These are phyloP conservation scores for Pogona vitticeps DNA, from an alignment of 2,113 vertebrate species.

Conservation along the genomic window DNA sequence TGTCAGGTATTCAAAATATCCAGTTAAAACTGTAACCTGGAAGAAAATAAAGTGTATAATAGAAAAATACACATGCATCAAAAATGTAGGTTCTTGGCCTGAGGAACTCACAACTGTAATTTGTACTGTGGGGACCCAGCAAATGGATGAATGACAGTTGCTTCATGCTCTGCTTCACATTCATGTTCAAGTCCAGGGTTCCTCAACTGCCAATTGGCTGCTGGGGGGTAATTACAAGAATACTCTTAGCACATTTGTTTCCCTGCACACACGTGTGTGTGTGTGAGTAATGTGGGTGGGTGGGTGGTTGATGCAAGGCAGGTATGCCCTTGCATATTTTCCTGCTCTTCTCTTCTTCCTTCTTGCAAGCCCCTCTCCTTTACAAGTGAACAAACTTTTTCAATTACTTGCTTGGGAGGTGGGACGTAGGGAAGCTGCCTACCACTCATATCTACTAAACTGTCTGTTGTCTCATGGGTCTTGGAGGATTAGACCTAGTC, in stretches of 20 bases:
- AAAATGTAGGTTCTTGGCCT: neutral
- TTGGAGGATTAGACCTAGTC: neutral
- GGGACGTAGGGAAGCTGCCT: neutral
- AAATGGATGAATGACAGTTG: neutral
- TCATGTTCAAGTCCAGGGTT: neutral
- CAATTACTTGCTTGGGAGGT: neutral
- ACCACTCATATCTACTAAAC: neutral
- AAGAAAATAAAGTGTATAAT: neutral
- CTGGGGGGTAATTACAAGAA: too few species aligned
- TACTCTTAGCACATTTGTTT: too few species aligned
- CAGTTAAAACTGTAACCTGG: neutral
- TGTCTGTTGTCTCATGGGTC: neutral
- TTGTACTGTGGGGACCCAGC: neutral
- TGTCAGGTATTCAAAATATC: neutral
- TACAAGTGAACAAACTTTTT: neutral
- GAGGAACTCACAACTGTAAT: neutral
- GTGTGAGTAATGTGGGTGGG: too few species aligned
- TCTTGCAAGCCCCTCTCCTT: too few species aligned
- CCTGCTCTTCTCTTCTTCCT: too few species aligned
- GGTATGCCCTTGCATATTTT: neutral
- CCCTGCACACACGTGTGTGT: too few species aligned
- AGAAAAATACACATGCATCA: neutral
- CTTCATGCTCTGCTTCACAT: neutral
- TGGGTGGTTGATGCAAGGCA: neutral
- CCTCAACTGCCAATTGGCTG: neutral